Percentiles rank a stretch among this genome's conserved stretches.
phyloP scores from a whole-genome alignment of 1,140 invertebrate species.

The Aporrectodea caliginosa region DNA sequence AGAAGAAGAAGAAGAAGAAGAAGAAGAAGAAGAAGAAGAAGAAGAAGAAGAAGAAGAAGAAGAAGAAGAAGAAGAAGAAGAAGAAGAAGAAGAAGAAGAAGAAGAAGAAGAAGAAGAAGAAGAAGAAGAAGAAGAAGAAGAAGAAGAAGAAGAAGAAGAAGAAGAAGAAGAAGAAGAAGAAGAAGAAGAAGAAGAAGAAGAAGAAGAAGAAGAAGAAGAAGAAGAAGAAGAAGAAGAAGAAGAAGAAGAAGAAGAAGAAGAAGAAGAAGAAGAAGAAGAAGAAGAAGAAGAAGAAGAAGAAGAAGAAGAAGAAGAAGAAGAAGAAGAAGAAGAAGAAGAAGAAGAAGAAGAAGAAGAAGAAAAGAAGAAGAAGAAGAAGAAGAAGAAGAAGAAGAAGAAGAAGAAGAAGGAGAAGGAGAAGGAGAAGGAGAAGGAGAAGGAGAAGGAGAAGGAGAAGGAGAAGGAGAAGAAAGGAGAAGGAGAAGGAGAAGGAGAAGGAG shows the following conservation, averaged over 20 bases:
- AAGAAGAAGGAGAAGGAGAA: not conserved
- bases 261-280: no score
- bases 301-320: no score
- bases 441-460: not conserved
- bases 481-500: not conserved
- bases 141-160: not conserved
- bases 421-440: not conserved
- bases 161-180: not conserved
- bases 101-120: not conserved
- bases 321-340: slow-evolving; percentile 10
- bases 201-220: no score
- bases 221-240: no score
- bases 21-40: not conserved
- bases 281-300: no score
- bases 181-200: not conserved
- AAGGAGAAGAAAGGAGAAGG: not conserved
- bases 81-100: slow-evolving; percentile 1
- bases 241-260: no score
- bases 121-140: not conserved
- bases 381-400: not conserved
- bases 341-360: not conserved
- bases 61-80: not conserved
- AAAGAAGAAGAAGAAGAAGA: slow-evolving; percentile 18
- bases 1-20: not conserved
- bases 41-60: not conserved